These are phyloP conservation scores for Petrocephalus microphthalmus DNA, from an alignment of 2,113 vertebrate species.

Conservation along the genomic window DNA sequence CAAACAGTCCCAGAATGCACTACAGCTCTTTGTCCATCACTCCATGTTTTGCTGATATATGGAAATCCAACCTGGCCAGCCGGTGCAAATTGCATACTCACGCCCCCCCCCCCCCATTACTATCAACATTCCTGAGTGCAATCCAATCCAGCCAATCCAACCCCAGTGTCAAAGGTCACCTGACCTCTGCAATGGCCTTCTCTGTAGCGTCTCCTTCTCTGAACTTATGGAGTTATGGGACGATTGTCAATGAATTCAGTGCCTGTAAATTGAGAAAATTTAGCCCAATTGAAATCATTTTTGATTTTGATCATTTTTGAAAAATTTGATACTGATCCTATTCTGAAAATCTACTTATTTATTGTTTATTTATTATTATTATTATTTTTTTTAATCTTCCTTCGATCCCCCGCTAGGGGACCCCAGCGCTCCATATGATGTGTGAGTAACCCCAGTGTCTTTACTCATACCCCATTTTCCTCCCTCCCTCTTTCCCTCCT, in stretches of 20 bases:
- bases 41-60: background rate
- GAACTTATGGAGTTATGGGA: background rate
- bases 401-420: background rate
- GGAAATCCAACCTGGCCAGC: background rate
- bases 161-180: background rate
- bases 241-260: background rate
- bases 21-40: background rate
- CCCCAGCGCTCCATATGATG: background rate
- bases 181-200: background rate
- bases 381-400: background rate
- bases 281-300: background rate
- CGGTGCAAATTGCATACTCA: background rate
- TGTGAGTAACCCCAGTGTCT: background rate
- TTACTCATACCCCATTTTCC: background rate
- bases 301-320: background rate
- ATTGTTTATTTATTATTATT: background rate
- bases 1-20: background rate
- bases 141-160: background rate
- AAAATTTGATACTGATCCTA: background rate
- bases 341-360: background rate
- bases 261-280: background rate
- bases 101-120: background rate
- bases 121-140: background rate
- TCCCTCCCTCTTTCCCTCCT: background rate
- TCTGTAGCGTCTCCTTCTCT: background rate